phyloP scores from a whole-genome alignment of 1,140 invertebrate genomes.

The Danaus plexippus region DNA sequence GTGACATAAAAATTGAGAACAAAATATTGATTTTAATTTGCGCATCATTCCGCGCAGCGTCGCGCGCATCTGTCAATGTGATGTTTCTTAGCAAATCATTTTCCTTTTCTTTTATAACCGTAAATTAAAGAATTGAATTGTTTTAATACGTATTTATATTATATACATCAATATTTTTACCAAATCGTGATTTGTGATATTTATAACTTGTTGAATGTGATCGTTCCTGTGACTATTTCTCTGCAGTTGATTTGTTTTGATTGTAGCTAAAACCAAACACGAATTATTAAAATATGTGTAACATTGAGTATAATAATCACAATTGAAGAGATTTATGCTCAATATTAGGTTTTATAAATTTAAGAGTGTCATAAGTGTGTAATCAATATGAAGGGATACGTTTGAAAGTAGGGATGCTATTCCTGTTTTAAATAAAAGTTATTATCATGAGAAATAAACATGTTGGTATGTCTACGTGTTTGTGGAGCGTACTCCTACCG shows the following conservation, averaged over 20 bases:
- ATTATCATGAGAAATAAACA: conserved; percentile 45
- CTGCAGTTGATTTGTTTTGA: conserved; percentile 7
- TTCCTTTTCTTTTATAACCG: background rate
- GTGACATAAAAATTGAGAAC: conserved; percentile 1
- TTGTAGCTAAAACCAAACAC: background rate
- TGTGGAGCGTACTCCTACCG: conserved; percentile 55
- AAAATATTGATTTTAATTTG: conserved; percentile 40
- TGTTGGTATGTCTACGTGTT: conserved; percentile 58
- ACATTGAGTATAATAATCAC: no score
- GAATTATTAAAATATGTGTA: no score
- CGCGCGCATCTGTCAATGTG: conserved; percentile 48
- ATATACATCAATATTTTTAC: background rate
- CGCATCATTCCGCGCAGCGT: conserved; percentile 27
- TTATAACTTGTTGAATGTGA: no score
- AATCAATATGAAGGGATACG: no score
- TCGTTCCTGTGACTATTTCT: no score
- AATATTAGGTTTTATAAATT: no score
- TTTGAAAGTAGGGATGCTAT: background rate
- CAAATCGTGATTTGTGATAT: background rate
- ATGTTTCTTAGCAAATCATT: conserved; percentile 8
- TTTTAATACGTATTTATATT: conserved; percentile 1
- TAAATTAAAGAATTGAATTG: conserved; percentile 3
- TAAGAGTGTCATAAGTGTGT: no score
- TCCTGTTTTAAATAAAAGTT: conserved; percentile 10
- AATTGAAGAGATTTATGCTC: no score